These are phyloP conservation scores for Nineta flava DNA, from an alignment of 2,888 invertebrate genomes.

Conservation along the genomic window DNA sequence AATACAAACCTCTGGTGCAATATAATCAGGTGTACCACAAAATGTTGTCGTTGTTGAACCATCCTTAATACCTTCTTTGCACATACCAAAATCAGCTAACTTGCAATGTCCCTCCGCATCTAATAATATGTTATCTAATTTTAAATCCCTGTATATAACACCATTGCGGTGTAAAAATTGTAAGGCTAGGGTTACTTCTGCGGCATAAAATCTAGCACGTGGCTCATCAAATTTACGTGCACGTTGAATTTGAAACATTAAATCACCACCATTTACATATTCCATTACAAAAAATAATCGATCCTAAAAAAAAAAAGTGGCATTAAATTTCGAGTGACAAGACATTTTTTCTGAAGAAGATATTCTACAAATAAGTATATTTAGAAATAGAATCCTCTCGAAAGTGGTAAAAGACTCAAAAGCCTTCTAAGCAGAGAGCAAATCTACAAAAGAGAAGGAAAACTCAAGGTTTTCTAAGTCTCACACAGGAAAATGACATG, in stretches of 20 bases:
- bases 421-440: no score
- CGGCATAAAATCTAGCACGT: conserved; percentile 91
- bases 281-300: conserved; percentile 99
- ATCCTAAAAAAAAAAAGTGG: conserved; percentile 36
- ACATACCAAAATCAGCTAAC: conserved; percentile 95
- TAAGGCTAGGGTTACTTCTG: conserved; percentile 93
- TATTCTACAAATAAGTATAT: no score
- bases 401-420: no score
- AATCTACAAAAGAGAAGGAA: no score
- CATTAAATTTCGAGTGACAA: conserved; percentile 1
- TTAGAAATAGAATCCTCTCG: no score
- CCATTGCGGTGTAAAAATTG: conserved; percentile 95
- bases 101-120: conserved; percentile 93
- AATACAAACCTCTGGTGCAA: conserved; percentile 72
- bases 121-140: conserved; percentile 93
- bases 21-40: conserved; percentile 99
- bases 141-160: conserved; percentile 96
- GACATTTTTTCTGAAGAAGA: no score
- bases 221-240: conserved; percentile 96
- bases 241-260: conserved; percentile 99
- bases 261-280: conserved; percentile 95
- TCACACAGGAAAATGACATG: no score
- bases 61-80: conserved; percentile 86
- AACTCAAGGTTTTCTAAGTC: no score
- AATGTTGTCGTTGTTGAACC: conserved; percentile 89